phyloP scores from a whole-genome alignment of 2,888 invertebrate genomes.

The Drosophila picticornis region DNA sequence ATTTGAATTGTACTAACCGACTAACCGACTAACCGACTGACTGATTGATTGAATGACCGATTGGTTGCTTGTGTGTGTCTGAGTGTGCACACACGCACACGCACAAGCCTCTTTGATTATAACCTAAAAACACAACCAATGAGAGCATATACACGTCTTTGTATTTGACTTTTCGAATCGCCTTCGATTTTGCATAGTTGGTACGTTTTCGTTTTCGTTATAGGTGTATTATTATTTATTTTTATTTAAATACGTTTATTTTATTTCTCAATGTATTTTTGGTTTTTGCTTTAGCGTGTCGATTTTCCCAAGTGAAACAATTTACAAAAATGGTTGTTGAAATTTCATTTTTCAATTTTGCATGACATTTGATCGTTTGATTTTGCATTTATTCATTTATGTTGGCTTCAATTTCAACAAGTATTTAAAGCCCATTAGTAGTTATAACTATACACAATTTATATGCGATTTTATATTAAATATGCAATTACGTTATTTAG shows the following conservation, averaged over 20 bases:
- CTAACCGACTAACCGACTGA: constrained; percentile 43
- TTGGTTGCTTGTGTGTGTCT: constrained; percentile 52
- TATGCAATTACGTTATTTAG: constrained; percentile 56
- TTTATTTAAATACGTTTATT: constrained; percentile 40
- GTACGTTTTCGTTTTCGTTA: constrained; percentile 44
- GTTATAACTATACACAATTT: constrained; percentile 48
- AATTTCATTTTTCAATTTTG: constrained; percentile 50
- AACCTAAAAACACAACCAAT: constrained; percentile 85
- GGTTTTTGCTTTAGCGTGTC: constrained; percentile 79
- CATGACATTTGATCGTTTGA: constrained; percentile 16
- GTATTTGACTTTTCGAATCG: constrained; percentile 69
- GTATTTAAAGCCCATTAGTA: constrained; percentile 34
- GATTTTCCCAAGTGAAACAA: constrained; percentile 81
- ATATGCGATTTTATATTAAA: constrained; percentile 45
- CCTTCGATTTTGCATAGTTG: constrained; percentile 59
- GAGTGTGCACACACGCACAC: constrained; percentile 29
- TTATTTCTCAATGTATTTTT: constrained; percentile 43
- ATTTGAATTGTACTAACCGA: constrained; percentile 43
- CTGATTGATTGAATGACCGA: constrained; percentile 58
- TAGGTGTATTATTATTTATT: constrained; percentile 49
- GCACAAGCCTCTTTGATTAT: constrained; percentile 72
- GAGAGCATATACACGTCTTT: constrained; percentile 84
- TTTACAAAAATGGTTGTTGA: constrained; percentile 72
- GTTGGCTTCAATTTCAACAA: constrained; percentile 23
- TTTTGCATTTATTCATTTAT: constrained; percentile 24